A percentile compares a stretch with the other conserved stretches of the same genome.
Evolutionary conservation across 2,113 vertebrate species (phyloP).

Genomic region (Tachysurus vachellii): DNA sequence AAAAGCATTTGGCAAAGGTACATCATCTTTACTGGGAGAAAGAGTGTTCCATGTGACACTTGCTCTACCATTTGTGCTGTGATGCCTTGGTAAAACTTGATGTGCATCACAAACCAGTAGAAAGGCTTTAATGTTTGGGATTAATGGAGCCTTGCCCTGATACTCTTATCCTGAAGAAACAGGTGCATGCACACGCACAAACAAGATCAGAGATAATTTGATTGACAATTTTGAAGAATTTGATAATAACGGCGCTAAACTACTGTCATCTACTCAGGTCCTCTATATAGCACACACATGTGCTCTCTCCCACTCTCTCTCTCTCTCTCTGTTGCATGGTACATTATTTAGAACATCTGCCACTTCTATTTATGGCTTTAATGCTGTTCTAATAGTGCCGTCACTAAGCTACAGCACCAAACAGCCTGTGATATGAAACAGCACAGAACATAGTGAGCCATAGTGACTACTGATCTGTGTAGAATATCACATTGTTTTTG

Average conservation of each 20-base stretch:
- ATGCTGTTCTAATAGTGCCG: conserved; percentile 27
- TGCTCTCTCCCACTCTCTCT: conserved; percentile 6
- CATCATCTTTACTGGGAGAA: background rate
- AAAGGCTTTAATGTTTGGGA: conserved; percentile 10
- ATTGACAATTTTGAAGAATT: background rate
- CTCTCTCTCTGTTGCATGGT: background rate
- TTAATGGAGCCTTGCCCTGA: background rate
- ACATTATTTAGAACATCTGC: conserved; percentile 37
- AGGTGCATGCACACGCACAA: background rate
- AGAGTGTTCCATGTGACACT: background rate
- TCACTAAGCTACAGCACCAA: conserved; percentile 32
- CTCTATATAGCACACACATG: conserved; percentile 14
- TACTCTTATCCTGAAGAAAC: conserved; percentile 3
- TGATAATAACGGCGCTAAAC: conserved; percentile 7
- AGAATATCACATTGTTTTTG: background rate
- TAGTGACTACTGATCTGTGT: background rate
- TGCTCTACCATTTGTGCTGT: background rate
- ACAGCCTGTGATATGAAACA: background rate
- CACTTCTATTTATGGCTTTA: conserved; percentile 40
- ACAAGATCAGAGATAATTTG: background rate
- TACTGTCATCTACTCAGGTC: conserved; percentile 29
- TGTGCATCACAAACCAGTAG: background rate
- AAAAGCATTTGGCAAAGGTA: background rate
- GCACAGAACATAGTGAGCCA: background rate
- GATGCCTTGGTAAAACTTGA: background rate